Evolutionary conservation across 2,888 invertebrate species (phyloP).

Genomic region (Gari tellinella): DNA sequence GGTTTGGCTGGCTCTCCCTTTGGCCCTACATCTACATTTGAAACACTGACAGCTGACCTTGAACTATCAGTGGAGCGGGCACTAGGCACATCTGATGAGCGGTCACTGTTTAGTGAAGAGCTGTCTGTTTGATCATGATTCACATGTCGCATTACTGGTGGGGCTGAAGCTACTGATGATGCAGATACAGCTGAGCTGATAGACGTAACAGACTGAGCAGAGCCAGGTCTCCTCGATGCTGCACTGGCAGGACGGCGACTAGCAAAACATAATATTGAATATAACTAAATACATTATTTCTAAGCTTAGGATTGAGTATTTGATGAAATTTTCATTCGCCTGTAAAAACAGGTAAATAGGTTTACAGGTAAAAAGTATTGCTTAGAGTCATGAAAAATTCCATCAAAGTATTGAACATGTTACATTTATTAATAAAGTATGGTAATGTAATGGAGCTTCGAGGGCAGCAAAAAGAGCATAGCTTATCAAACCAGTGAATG

Average conservation of each 20-base stretch:
- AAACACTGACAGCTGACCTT: slow-evolving; percentile 50
- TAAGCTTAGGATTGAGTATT: too few species aligned
- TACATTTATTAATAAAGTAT: too few species aligned
- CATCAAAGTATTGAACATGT: too few species aligned
- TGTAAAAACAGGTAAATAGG: too few species aligned
- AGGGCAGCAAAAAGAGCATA: too few species aligned
- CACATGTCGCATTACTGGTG: not conserved
- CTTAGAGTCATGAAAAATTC: too few species aligned
- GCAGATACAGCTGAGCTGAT: slow-evolving; percentile 11
- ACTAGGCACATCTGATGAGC: slow-evolving; percentile 29
- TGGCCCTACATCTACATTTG: slow-evolving; percentile 37
- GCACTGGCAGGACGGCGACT: slow-evolving; percentile 63
- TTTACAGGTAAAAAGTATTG: too few species aligned
- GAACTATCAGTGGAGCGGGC: slow-evolving; percentile 49
- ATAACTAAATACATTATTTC: too few species aligned
- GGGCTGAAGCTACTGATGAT: slow-evolving; percentile 6
- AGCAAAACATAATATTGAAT: too few species aligned
- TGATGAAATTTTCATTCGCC: too few species aligned
- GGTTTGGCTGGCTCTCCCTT: slow-evolving; percentile 39
- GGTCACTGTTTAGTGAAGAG: slow-evolving; percentile 18
- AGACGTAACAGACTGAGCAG: slow-evolving; percentile 41
- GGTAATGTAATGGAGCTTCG: too few species aligned
- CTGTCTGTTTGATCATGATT: slow-evolving; percentile 9
- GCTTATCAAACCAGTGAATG: too few species aligned
- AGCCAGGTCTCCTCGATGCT: slow-evolving; percentile 52